Evolutionary conservation across 2,797 vertebrate species (phyloP), one percentile per base, ranked within the genome.

Genomic region (Sebastolobus altivelis): DNA sequence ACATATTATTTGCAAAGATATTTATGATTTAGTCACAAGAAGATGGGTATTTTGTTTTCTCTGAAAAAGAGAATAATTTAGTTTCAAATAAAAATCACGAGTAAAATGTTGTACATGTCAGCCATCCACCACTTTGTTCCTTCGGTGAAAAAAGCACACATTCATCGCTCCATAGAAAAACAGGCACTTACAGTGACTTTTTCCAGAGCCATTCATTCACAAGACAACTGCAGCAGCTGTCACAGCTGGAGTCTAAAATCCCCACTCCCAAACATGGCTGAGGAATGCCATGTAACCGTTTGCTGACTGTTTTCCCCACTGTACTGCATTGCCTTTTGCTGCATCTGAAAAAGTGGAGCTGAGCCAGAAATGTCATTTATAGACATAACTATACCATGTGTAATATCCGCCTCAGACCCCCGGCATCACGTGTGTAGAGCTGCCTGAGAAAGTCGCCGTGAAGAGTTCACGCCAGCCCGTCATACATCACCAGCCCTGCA

Each of bases 401-500:
- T 27, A 25, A 61, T 76, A 55, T 78, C 69, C 49, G 13, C 31
- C 37, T 72, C n/a, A 70, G 38, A 73, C 20, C n/a, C n/a, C 43
- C 27, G 16, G 12, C 27, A 60, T 74, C 69, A 55, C 63, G 37
- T 71, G 52, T 40, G 31, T 55, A 20, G 38, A 77, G 72, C 63
- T 69, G 72, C 65, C 61, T 75, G 72, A 82, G 74, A 79, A 60
- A 61, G 37, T 18, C 70, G 38, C 69, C 73, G 69, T 65, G 63
- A 75, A 65, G 65, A 79, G 81, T 89, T 89, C 88, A 90, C 87
- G 83, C 79, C 77, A 81, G 83, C 16, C 37, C 12, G 31, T 72
- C 65, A 52, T 72, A 80, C 63, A 87, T 89, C 89, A 77, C 55
- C 27, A 10, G 38, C 89, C 40, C 86, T 56, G 71, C 82, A 55